Base-by-base conservation (phyloP, 2,113 vertebrate species). In the Sebastes schlegelii region DNA sequence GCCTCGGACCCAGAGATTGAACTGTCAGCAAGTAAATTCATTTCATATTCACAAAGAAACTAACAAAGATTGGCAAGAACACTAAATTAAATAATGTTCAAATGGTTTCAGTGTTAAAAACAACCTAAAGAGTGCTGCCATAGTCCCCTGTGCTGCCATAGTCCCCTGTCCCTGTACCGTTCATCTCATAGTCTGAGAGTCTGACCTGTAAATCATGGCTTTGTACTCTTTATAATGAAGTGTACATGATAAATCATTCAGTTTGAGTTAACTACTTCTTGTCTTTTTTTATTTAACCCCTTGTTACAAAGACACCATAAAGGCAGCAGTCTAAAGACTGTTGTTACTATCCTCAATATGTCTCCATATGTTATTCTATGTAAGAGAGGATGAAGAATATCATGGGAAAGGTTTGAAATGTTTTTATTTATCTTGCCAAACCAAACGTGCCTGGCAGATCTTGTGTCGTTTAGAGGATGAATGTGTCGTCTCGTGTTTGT, bases 161-260 rank as follows among this genome's bases (percentile, higher is more conserved):
- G 23, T 6, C 54, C 14, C 26, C 9, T 23, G n/a, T 43, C 34
- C 21, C 45, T n/a, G n/a, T n/a, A 23, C 43, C 23, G 19, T 51
- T 77, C 42, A 49, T 65, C 60, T 79, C 40, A 87, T 26, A 46
- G 4, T 34, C 26, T 34, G 49, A 71, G 16, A 49, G 4, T 60
- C 51, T 63, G 57, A 71, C 40, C 63, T 86, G 26, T 80, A 61
- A 79, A 64, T 7, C 13, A 34, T 19, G 21, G 5, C 40, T 77
- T 80, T 84, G 51, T 82, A 72, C 67, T 88, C 74, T 80, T 67
- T 74, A 64, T 79, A 69, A 43, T 74, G 3, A 77, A 76, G 75
- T 85, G 40, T 83, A 80, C 83, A 58, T 16, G 63, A 85, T 84
- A 66, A 82, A 84, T 74, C 55, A 61, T 77, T 73, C 26, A n/a